Evolutionary conservation across 64 coral and sea anemone genomes (phyloP).

Genomic region (Pocillopora verrucosa): DNA sequence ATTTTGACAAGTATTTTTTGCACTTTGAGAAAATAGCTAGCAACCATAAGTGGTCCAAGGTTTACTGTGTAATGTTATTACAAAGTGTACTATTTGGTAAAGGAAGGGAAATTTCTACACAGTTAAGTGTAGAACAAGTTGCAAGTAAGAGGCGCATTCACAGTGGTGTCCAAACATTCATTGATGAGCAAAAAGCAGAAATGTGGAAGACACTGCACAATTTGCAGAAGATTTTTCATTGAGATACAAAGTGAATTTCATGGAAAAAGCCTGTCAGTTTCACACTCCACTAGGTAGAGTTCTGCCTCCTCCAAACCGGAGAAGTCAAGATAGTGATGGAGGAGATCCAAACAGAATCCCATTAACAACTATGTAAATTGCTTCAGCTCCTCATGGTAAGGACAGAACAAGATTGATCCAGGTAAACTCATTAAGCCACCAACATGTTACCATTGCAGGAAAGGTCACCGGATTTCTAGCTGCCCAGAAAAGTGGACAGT

Average conservation of each 20-base stretch:
- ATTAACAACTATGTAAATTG: no score
- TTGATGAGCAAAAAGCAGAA: slow-evolving; percentile 33
- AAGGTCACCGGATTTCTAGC: no score
- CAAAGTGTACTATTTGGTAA: slow-evolving; percentile 50
- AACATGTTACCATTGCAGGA: no score
- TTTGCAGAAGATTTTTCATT: slow-evolving; percentile 52
- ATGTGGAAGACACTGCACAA: slow-evolving; percentile 20
- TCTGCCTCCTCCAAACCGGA: no score
- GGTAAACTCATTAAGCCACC: no score
- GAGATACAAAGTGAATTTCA: slow-evolving; percentile 41
- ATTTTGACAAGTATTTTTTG: slow-evolving; percentile 28
- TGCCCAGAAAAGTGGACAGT: no score
- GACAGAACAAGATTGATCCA: no score
- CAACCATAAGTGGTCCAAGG: slow-evolving; percentile 33
- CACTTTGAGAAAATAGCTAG: slow-evolving; percentile 13
- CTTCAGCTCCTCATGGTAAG: no score
- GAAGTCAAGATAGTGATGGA: no score
- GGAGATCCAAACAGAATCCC: no score
- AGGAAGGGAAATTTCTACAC: slow-evolving; percentile 36
- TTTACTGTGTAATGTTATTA: slow-evolving; percentile 44
- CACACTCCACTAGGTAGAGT: no score
- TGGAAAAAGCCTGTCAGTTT: not conserved
- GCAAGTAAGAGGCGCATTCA: slow-evolving; percentile 36
- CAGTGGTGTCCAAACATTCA: not conserved
- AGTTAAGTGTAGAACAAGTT: slow-evolving; percentile 51